Conservation (phyloP, 2,888 invertebrate species). For the Cantharis flavilabris region DNA sequence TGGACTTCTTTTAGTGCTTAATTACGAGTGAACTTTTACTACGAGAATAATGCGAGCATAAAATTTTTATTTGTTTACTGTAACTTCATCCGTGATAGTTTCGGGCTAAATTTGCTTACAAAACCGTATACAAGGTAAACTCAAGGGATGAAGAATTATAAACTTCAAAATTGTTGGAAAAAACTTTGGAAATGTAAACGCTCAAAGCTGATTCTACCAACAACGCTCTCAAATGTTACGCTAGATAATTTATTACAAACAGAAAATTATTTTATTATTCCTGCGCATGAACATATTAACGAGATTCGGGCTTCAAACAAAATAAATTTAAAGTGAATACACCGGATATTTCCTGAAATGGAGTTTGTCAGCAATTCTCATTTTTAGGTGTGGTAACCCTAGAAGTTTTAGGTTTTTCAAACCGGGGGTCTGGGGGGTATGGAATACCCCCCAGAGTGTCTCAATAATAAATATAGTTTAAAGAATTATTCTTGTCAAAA, state of each 20-base stretch:
- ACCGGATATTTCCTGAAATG: no score
- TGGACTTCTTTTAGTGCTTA: neutral
- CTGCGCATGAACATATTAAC: no score
- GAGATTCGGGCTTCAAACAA: no score
- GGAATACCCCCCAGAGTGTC: no score
- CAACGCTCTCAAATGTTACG: neutral
- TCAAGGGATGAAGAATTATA: neutral
- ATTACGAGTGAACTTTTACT: neutral
- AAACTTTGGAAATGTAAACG: neutral
- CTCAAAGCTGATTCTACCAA: no score
- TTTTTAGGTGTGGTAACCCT: no score
- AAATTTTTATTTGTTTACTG: neutral
- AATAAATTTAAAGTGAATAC: no score
- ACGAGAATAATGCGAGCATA: neutral
- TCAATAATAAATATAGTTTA: no score
- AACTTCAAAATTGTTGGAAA: neutral
- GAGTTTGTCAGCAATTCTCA: no score
- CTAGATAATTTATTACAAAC: neutral
- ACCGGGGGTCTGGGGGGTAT: no score
- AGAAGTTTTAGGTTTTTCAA: no score
- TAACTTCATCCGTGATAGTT: neutral
- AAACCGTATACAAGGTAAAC: neutral
- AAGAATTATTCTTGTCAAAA: no score
- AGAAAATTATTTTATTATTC: neutral
- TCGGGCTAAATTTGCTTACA: neutral